Evolutionary conservation across 2,113 vertebrate species (phyloP).

Genomic region (Callaeas wilsoni): DNA sequence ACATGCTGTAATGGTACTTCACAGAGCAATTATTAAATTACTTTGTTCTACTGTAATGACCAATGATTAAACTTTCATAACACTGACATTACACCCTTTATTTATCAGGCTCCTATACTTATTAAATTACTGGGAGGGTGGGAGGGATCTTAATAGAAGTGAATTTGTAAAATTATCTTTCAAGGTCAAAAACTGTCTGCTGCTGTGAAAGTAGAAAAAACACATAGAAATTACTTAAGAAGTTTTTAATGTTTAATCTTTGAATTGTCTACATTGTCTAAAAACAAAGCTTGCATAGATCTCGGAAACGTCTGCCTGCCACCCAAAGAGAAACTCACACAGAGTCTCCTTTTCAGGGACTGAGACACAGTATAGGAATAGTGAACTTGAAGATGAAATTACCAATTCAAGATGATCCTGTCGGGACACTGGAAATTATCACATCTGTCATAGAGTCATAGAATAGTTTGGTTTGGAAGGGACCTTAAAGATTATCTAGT

Average conservation of each 20-base stretch:
- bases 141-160: neutral
- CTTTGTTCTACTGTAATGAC: conserved; percentile 33
- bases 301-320: neutral
- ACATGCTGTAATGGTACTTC: neutral
- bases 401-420: neutral
- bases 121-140: conserved; percentile 9
- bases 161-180: conserved; percentile 1
- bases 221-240: neutral
- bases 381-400: neutral
- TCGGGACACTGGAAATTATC: neutral
- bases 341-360: neutral
- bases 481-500: neutral
- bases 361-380: neutral
- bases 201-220: neutral
- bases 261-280: neutral
- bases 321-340: neutral
- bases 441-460: neutral
- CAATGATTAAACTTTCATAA: conserved; percentile 27
- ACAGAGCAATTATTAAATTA: conserved; percentile 48
- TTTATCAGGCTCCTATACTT: neutral
- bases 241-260: neutral
- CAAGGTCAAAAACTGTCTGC: conserved; percentile 22
- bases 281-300: neutral
- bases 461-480: neutral
- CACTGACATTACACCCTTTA: conserved; percentile 7